Evolutionary conservation across 2,888 invertebrate species (phyloP).

Genomic region (Troilus luridus): DNA sequence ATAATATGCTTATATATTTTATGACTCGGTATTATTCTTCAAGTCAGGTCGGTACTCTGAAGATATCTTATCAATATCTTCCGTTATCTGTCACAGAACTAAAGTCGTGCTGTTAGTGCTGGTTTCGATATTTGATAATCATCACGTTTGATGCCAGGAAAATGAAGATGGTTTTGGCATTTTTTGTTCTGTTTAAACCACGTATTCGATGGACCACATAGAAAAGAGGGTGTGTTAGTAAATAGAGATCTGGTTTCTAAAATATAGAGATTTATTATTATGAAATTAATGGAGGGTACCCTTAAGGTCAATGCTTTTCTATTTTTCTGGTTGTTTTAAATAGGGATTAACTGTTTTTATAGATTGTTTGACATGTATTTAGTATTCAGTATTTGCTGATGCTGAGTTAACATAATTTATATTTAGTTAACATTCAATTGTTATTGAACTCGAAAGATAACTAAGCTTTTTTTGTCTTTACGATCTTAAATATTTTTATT

Average conservation of each 20-base stretch:
- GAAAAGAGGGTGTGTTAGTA: background rate
- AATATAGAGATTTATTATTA: background rate
- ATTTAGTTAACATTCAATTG: background rate
- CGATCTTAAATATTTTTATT: background rate
- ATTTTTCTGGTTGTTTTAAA: too few relatives aligned
- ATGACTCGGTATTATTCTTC: background rate
- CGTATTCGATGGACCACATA: background rate
- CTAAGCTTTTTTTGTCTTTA: background rate
- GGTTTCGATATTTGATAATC: background rate
- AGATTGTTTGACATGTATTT: background rate
- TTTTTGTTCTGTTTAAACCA: background rate
- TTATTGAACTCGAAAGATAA: background rate
- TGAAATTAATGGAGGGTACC: background rate
- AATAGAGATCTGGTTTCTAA: background rate
- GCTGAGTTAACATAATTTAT: background rate
- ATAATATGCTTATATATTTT: too few relatives aligned
- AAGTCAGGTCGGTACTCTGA: background rate
- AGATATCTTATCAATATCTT: background rate
- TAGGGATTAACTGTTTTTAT: too few relatives aligned
- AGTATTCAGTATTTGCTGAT: background rate
- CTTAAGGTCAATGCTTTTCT: too few relatives aligned
- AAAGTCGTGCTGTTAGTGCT: background rate
- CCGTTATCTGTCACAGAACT: background rate
- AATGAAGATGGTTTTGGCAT: background rate
- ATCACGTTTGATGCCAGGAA: background rate